Percentiles rank a stretch among this genome's conserved stretches.
Conservation (phyloP, 1,140 invertebrate genomes). For the Helicoverpa armigera region DNA sequence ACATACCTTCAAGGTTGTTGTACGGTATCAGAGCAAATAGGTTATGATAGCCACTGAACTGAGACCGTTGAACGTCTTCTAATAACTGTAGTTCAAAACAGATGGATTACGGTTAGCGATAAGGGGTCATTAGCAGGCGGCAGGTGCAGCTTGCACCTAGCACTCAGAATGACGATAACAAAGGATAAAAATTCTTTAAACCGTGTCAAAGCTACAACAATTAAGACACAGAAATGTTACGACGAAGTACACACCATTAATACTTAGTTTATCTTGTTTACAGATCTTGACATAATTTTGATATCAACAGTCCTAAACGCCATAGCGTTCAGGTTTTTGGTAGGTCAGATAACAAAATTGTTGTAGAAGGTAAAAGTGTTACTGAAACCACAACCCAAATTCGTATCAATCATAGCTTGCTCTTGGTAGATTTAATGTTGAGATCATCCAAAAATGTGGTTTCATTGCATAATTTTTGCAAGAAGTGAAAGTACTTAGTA, state of each 20-base stretch:
- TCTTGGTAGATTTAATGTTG: neutral
- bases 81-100: conserved; percentile 47
- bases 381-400: neutral
- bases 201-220: too few species aligned
- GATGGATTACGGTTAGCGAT: conserved; percentile 42
- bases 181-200: neutral
- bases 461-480: neutral
- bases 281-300: conserved; percentile 82
- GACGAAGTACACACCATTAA: conserved; percentile 13
- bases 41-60: conserved; percentile 48
- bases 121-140: conserved; percentile 52
- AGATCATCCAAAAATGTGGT: neutral
- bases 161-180: conserved; percentile 5
- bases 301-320: conserved; percentile 69
- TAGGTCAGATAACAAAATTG: conserved; percentile 43
- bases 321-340: conserved; percentile 47
- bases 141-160: conserved; percentile 43
- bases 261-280: conserved; percentile 74
- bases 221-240: conserved; percentile 3
- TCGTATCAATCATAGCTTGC: neutral
- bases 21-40: conserved; percentile 47
- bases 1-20: conserved; percentile 46
- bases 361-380: conserved; percentile 14
- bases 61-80: conserved; percentile 47
- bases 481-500: conserved; percentile 13